Conservation (phyloP, 35 echinoderm and acorn worm genomes). For the Stichopus chloronotus region DNA sequence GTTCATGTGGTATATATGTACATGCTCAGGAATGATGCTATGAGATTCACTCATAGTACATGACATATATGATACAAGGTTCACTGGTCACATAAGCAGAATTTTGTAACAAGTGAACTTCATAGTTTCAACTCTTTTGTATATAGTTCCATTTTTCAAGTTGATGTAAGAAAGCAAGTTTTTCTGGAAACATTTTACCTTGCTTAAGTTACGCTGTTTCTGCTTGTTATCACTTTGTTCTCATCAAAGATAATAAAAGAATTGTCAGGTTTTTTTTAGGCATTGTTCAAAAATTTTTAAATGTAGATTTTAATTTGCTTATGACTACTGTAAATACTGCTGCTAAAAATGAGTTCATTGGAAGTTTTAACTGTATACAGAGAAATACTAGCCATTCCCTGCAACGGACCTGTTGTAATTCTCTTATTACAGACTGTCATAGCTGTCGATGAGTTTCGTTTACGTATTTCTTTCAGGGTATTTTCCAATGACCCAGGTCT, state of each 20-base stretch:
- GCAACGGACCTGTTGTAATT: background rate
- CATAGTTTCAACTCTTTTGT: conserved; percentile 21
- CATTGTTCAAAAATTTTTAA: conserved; percentile 34
- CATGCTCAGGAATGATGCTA: too few species aligned
- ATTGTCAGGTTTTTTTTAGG: background rate
- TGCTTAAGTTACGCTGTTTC: background rate
- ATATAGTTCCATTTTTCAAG: conserved; percentile 21
- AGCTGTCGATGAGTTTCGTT: too few species aligned
- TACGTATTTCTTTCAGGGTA: too few species aligned
- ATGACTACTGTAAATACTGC: conserved; percentile 32
- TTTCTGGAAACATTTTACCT: background rate
- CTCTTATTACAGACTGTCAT: conserved; percentile 24
- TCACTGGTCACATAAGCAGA: conserved; percentile 31
- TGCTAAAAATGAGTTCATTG: conserved; percentile 37
- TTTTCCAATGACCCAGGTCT: too few species aligned
- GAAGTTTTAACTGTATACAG: conserved; percentile 30
- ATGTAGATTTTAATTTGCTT: conserved; percentile 4
- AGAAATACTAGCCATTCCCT: background rate
- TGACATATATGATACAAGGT: background rate
- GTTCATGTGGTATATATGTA: too few species aligned
- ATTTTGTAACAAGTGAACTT: background rate
- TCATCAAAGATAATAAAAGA: conserved; percentile 6
- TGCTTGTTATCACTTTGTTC: background rate
- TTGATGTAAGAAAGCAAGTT: background rate
- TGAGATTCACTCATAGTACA: too few species aligned